Evolutionary conservation across 1,140 invertebrate species (phyloP).

Genomic region (Temnothorax curvispinosus): DNA sequence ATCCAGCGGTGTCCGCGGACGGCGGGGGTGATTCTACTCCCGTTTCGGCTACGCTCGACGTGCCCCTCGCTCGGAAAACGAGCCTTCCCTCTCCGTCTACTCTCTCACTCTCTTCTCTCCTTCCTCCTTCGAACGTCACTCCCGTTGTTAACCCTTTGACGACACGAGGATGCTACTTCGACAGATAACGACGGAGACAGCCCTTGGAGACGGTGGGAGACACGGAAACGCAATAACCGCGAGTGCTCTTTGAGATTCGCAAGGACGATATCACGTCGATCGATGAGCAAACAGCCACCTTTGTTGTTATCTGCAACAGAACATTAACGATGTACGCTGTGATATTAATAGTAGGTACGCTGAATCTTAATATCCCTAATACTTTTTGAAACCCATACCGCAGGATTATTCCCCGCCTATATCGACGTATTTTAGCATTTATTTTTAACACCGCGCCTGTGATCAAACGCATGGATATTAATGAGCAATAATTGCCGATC

Average conservation of each 20-base stretch:
- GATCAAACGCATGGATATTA: conserved; percentile 38
- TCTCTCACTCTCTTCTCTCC: not conserved
- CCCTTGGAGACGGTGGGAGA: not conserved
- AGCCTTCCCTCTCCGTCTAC: not conserved
- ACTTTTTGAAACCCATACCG: not conserved
- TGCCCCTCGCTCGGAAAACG: not conserved
- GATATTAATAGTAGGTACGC: not conserved
- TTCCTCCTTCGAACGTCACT: conserved; percentile 14
- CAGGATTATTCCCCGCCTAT: not conserved
- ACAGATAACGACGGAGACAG: too few relatives aligned
- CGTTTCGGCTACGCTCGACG: conserved; percentile 12
- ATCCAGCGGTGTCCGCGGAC: conserved; percentile 1
- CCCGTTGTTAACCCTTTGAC: not conserved
- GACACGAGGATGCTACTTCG: not conserved
- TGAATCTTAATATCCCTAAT: not conserved
- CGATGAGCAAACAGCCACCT: not conserved
- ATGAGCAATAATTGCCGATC: conserved; percentile 13
- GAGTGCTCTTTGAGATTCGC: not conserved
- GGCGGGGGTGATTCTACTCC: conserved; percentile 31
- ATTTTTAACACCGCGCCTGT: conserved; percentile 35
- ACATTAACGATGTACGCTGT: not conserved
- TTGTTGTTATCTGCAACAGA: conserved; percentile 34
- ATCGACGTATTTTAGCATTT: conserved; percentile 22
- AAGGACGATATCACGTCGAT: not conserved
- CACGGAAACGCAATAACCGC: not conserved